These are phyloP conservation scores for Mythimna pallens DNA, from an alignment of 2,888 invertebrate species.

Conservation along the genomic window DNA sequence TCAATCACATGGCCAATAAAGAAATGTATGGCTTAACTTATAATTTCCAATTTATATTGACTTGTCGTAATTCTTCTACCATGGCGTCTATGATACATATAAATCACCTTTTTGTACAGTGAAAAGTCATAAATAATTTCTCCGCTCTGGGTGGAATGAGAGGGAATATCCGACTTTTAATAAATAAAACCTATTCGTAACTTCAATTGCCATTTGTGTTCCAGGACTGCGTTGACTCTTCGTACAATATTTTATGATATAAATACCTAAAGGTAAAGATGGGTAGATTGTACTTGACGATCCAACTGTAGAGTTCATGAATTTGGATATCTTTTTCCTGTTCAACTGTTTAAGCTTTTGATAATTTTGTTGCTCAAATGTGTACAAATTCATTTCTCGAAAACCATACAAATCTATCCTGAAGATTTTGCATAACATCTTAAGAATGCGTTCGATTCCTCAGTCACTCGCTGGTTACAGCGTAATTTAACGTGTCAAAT, in stretches of 20 bases:
- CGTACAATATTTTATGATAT: no score
- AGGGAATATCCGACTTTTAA: no score
- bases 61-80: background rate
- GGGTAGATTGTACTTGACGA: no score
- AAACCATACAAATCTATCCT: background rate
- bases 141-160: rapidly evolving
- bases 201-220: no score
- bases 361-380: background rate
- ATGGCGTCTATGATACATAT: background rate
- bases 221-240: no score
- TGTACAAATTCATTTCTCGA: no score
- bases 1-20: no score
- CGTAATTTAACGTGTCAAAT: background rate
- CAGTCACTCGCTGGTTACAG: background rate
- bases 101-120: background rate
- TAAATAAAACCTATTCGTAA: no score
- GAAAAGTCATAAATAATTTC: no score
- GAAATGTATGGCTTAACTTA: no score
- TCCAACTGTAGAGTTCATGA: background rate
- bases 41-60: no score
- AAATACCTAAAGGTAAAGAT: no score
- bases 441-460: background rate
- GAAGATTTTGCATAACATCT: background rate
- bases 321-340: background rate
- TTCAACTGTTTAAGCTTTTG: background rate